Evolutionary conservation across 2,888 invertebrate species (phyloP).

Genomic region (Sphaerophoria rueppellii): DNA sequence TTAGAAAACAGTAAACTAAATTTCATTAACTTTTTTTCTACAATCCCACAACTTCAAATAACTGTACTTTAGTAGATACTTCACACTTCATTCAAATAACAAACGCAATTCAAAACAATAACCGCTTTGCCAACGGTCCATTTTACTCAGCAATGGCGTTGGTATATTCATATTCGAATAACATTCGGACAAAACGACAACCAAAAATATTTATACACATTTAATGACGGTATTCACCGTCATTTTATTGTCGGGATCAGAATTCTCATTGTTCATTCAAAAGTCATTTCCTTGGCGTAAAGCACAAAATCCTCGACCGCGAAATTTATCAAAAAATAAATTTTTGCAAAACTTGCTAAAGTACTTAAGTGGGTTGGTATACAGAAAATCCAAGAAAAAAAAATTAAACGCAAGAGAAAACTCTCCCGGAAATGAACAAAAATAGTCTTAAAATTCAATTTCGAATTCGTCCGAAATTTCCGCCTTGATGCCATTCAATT

Average conservation of each 20-base stretch:
- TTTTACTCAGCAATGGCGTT: no score
- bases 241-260: neutral
- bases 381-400: conserved; percentile 19
- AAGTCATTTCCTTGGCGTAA: conserved; percentile 45
- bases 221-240: conserved; percentile 14
- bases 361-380: neutral
- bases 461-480: conserved; percentile 63
- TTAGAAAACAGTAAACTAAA: no score
- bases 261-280: conserved; percentile 55
- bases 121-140: neutral
- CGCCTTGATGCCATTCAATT: conserved; percentile 43
- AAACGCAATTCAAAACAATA: conserved; percentile 3
- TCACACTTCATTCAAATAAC: neutral
- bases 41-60: neutral
- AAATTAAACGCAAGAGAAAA: conserved; percentile 34
- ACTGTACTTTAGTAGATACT: neutral
- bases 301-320: conserved; percentile 50
- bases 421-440: conserved; percentile 63
- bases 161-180: neutral
- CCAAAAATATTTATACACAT: conserved; percentile 11
- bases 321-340: conserved; percentile 42
- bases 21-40: neutral
- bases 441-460: conserved; percentile 62
- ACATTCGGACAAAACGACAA: neutral
- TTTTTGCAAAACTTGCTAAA: conserved; percentile 23